Evolutionary conservation across 2,797 vertebrate species (phyloP).

Genomic region (Chrysolophus pictus): DNA sequence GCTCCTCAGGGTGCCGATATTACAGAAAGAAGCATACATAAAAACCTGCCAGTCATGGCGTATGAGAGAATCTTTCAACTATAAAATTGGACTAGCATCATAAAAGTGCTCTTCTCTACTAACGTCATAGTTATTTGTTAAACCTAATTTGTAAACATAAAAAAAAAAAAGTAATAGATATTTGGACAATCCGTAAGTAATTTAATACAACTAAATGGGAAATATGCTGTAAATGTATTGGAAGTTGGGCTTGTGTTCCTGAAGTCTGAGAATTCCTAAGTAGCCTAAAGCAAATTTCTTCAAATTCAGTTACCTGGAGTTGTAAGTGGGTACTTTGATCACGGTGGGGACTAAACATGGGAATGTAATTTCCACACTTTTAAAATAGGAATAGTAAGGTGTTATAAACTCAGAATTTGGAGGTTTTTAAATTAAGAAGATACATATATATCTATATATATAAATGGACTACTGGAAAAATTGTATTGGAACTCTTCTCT

Average conservation of each 20-base stretch:
- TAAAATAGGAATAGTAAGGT: not conserved
- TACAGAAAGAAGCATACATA: not conserved
- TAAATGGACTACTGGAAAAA: not conserved
- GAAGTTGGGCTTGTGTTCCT: not conserved
- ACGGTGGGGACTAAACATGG: not conserved
- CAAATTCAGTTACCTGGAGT: not conserved
- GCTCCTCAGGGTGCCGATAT: not conserved
- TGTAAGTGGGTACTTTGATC: not conserved
- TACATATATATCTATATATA: not conserved
- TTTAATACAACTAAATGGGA: not conserved
- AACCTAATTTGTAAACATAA: not conserved
- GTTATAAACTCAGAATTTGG: not conserved
- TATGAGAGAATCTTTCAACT: not conserved
- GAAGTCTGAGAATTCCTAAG: not conserved
- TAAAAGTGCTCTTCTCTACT: not conserved
- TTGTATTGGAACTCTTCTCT: not conserved
- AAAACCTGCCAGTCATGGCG: not conserved
- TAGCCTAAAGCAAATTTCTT: not conserved
- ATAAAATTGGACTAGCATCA: not conserved
- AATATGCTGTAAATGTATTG: not conserved
- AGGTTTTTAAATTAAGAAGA: not conserved
- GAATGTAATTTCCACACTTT: accelerated
- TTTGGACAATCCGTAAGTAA: not conserved
- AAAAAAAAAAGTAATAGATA: not conserved
- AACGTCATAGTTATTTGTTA: not conserved